A percentile compares a stretch with the other conserved stretches of the same genome.
Conservation (phyloP, 1,140 invertebrate species). For the Heliconius eleuchia region DNA sequence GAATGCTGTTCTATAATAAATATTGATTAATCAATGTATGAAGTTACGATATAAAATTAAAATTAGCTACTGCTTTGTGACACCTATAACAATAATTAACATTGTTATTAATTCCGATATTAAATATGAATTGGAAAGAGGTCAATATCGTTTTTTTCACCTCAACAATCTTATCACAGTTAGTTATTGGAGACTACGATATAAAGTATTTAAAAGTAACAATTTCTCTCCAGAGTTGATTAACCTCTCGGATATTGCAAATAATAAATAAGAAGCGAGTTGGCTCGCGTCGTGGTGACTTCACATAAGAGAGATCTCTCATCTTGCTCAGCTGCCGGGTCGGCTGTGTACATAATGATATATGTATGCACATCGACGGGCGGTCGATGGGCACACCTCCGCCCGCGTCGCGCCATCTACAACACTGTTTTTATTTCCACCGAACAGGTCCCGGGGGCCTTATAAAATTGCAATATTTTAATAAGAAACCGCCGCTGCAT, state of each 20-base stretch:
- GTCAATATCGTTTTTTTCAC: background rate
- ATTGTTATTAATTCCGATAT: background rate
- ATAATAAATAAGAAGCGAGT: conserved; percentile 49
- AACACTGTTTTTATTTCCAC: conserved; percentile 57
- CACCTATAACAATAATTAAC: background rate
- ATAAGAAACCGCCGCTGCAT: conserved; percentile 70
- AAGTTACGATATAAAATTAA: background rate
- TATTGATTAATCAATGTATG: background rate
- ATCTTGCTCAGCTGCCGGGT: conserved; percentile 55
- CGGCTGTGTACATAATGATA: conserved; percentile 62
- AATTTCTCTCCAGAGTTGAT: conserved; percentile 17
- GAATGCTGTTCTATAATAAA: background rate
- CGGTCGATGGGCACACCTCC: conserved; percentile 39
- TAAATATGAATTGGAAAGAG: background rate
- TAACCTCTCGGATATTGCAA: conserved; percentile 21
- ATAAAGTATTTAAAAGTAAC: background rate
- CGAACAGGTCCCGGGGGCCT: conserved; percentile 64
- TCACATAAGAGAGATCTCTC: conserved; percentile 63
- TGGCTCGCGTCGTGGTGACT: conserved; percentile 51
- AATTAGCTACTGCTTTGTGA: background rate
- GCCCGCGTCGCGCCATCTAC: conserved; percentile 40
- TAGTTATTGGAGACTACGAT: background rate
- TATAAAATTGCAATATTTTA: conserved; percentile 78
- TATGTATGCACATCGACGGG: conserved; percentile 57
- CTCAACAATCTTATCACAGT: background rate